phyloP scores from a whole-genome alignment of 92 coral and sea anemone species.

The Actinernus sp. region DNA sequence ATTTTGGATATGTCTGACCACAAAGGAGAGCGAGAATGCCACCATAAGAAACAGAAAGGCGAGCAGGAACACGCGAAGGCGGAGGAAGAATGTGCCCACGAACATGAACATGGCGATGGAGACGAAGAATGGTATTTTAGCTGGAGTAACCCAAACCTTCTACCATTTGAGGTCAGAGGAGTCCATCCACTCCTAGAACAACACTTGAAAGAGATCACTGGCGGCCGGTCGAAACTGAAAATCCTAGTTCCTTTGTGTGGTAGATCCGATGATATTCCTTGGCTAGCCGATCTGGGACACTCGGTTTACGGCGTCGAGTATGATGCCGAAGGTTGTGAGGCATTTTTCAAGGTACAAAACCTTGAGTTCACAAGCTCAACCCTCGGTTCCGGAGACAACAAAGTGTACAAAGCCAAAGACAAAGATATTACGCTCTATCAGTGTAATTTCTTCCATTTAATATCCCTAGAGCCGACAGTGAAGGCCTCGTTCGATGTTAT shows the following conservation, averaged over 20 bases:
- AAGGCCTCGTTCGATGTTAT: conserved; percentile 36
- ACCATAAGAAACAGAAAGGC: too few relatives aligned
- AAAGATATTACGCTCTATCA: conserved; percentile 35
- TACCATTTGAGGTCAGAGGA: conserved; percentile 18
- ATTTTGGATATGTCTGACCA: too few relatives aligned
- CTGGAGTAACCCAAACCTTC: conserved; percentile 11
- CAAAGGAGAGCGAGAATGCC: too few relatives aligned
- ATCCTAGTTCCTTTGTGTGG: conserved; percentile 39
- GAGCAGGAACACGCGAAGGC: too few relatives aligned
- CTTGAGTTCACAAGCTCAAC: conserved; percentile 8
- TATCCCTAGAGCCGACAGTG: conserved; percentile 17
- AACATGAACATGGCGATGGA: neutral
- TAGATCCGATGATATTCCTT: conserved; percentile 19
- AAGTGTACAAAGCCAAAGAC: conserved; percentile 29
- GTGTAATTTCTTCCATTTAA: conserved; percentile 32
- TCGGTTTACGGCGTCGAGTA: conserved; percentile 30
- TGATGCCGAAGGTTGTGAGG: conserved; percentile 29
- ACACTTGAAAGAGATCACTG: conserved; percentile 17
- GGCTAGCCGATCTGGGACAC: conserved; percentile 31
- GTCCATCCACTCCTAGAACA: conserved; percentile 23
- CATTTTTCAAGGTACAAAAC: conserved; percentile 21
- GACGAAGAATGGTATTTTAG: conserved; percentile 23
- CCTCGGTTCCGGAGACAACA: conserved; percentile 9
- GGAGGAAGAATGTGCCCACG: too few relatives aligned
- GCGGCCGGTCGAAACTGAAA: conserved; percentile 13